phyloP scores from a whole-genome alignment of 2,797 vertebrate species.

The Caiman crocodilus region DNA sequence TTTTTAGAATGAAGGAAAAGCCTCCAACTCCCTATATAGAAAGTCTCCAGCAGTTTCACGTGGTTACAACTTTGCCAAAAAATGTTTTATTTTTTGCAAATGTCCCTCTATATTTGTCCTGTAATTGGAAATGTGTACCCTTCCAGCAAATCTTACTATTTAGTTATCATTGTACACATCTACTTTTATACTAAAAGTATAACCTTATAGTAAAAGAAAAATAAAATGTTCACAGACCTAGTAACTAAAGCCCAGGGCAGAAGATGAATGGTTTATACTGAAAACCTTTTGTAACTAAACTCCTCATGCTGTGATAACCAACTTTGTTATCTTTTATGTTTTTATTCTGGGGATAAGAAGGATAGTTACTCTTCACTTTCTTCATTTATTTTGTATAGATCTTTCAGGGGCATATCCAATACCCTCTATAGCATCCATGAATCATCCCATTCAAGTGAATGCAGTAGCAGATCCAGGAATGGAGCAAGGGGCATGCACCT shows the following conservation, averaged over 20 bases:
- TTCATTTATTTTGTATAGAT: too few relatives aligned
- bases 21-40: neutral
- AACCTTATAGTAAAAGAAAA: neutral
- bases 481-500: too few relatives aligned
- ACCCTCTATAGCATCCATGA: neutral
- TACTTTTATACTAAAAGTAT: neutral
- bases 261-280: neutral
- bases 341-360: neutral
- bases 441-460: neutral
- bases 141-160: neutral
- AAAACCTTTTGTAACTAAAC: neutral
- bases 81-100: neutral
- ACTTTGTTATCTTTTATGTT: neutral
- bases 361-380: too few relatives aligned
- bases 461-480: too few relatives aligned
- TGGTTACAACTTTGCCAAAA: neutral
- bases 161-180: neutral
- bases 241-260: neutral
- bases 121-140: neutral
- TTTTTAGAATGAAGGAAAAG: neutral
- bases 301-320: neutral
- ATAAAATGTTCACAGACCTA: neutral
- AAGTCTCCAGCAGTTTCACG: neutral
- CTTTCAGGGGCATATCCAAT: neutral
- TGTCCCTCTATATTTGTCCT: neutral